phyloP scores from a whole-genome alignment of 2,113 vertebrate species.

The Hemiprocne comata region DNA sequence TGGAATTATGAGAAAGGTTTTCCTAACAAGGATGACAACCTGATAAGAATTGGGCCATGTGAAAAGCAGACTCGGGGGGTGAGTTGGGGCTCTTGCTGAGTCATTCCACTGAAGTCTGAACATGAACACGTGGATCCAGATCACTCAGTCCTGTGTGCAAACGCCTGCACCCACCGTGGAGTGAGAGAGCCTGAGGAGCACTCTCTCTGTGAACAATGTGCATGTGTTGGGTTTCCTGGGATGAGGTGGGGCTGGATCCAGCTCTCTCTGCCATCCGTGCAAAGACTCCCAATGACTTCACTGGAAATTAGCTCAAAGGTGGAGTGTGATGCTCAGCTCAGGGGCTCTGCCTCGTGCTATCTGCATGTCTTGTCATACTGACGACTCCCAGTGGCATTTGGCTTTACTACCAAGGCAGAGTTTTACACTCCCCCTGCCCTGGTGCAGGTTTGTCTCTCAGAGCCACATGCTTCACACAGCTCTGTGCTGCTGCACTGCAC shows the following conservation, averaged over 20 bases:
- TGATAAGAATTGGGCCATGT: not conserved
- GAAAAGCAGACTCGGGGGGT: not conserved
- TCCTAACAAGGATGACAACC: not conserved
- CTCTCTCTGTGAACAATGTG: not conserved
- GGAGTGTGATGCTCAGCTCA: not conserved
- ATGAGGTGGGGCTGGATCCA: not conserved
- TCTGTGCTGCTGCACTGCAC: not conserved
- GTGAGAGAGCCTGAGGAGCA: not conserved
- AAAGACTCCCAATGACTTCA: not conserved
- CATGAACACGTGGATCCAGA: fast-evolving
- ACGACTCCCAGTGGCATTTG: not conserved
- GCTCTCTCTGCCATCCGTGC: not conserved
- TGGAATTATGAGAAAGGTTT: not conserved
- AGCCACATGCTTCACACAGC: not conserved
- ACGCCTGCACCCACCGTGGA: fast-evolving
- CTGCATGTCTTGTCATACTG: not conserved
- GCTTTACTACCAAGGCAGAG: not conserved
- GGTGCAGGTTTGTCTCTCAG: not conserved
- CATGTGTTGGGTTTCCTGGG: not conserved
- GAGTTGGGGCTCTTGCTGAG: not conserved
- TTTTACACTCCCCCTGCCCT: not conserved
- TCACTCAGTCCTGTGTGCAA: not conserved
- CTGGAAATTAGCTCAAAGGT: not conserved
- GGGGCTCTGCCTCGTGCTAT: not conserved
- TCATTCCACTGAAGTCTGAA: not conserved